Percentiles rank a stretch among this genome's conserved stretches.
phyloP scores from a whole-genome alignment of 2,113 vertebrate species.

The Campylomormyrus numenius region DNA sequence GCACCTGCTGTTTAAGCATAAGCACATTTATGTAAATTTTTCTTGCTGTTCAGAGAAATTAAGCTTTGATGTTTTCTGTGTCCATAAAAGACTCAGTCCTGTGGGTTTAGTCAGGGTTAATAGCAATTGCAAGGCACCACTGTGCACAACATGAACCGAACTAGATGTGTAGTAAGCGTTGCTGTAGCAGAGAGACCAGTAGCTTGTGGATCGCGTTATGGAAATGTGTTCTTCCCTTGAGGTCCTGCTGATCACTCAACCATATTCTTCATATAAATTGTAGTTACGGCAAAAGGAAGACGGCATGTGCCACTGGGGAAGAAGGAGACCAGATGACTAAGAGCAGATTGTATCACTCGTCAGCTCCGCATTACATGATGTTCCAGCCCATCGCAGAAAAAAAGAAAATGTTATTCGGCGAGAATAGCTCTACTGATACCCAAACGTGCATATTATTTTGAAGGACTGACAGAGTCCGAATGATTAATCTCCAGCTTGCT shows the following conservation, averaged over 20 bases:
- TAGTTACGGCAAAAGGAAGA: neutral
- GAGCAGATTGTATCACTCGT: neutral
- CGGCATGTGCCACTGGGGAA: neutral
- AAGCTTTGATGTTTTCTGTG: neutral
- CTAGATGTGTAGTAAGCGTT: neutral
- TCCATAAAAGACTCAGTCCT: neutral
- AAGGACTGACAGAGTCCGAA: neutral
- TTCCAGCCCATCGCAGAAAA: neutral
- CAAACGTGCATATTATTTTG: neutral
- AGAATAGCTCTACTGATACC: neutral
- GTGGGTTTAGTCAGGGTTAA: neutral
- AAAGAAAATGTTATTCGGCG: neutral
- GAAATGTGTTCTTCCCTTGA: neutral
- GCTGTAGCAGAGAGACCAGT: neutral
- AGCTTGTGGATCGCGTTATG: neutral
- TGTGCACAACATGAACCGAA: neutral
- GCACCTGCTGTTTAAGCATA: neutral
- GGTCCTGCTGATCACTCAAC: neutral
- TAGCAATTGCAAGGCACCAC: neutral
- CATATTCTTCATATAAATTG: neutral
- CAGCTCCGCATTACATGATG: neutral
- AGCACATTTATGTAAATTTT: neutral
- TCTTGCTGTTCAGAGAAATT: slow-evolving; percentile 2
- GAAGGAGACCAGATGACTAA: neutral
- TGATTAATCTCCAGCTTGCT: neutral